phyloP scores from a whole-genome alignment of 1,140 invertebrate genomes.

The Caenorhabditis inopinata region DNA sequence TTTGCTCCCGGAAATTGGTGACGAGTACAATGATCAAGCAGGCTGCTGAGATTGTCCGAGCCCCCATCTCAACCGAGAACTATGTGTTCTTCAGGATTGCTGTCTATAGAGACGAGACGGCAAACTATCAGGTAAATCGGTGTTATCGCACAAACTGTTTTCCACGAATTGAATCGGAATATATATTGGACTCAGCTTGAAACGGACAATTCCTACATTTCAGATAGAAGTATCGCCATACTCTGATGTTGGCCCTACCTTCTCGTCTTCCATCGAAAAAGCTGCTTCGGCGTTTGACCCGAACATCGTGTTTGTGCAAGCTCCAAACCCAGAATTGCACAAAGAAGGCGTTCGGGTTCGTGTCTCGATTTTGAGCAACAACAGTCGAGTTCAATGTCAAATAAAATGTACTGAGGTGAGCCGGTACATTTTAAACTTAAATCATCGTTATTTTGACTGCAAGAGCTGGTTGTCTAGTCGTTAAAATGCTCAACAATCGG shows the following conservation, averaged over 20 bases:
- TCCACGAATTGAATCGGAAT: not conserved
- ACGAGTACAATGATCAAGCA: conserved; percentile 52
- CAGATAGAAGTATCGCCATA: conserved; percentile 57
- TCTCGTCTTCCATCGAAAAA: conserved; percentile 58
- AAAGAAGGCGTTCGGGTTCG: conserved; percentile 53
- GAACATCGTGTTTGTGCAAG: conserved; percentile 60
- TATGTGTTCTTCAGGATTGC: conserved; percentile 64
- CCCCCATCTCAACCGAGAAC: conserved; percentile 52
- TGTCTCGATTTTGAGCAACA: conserved; percentile 52
- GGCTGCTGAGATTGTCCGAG: conserved; percentile 43
- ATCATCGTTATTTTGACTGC: too few relatives aligned
- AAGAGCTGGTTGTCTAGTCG: too few relatives aligned
- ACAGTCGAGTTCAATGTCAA: conserved; percentile 51
- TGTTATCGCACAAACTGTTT: too few relatives aligned
- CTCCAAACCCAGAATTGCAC: conserved; percentile 57
- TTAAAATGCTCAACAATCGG: too few relatives aligned
- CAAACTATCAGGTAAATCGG: conserved; percentile 52
- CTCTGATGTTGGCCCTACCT: conserved; percentile 42
- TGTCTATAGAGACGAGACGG: conserved; percentile 54
- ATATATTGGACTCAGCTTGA: not conserved
- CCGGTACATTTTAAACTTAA: too few relatives aligned
- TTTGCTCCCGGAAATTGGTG: conserved; percentile 60
- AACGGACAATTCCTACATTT: conserved; percentile 41
- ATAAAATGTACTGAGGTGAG: conserved; percentile 55
- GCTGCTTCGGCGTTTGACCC: conserved; percentile 63